Base-by-base conservation (phyloP, 2,888 invertebrate genomes). In the Epiblema foenella region DNA sequence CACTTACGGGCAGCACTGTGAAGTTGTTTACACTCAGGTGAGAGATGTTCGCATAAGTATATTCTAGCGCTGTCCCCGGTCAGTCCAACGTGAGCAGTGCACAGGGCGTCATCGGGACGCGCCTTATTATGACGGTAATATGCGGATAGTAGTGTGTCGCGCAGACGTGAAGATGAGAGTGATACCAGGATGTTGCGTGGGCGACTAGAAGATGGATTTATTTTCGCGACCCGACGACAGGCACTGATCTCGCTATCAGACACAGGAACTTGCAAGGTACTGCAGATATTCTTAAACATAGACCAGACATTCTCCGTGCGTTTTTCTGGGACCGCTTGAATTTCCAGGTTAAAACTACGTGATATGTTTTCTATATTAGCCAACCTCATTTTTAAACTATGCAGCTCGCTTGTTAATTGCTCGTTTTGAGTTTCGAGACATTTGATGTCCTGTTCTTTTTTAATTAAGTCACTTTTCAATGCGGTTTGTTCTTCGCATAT, bases 181-280 rank as follows among this genome's bases (percentile, higher is more conserved):
- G 24, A 24, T 24, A 24, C 24, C 24, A 24, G 4, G 24, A 24
- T 24, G 24, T 24, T 24, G 4, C 24, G 24, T 3, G 24, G 24
- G 24, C 24, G 24, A 24, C 29, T 33, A 17, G 57, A 57, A n/a
- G 57, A 24, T 17, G 57, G 57, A 37, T 57, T 57, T 15, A 57
- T 9, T 17, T 57, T 57, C 37, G 57, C 57, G 17, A 57, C 57
- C 57, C 57, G 52, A 3, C 52, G 52, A 18, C 52, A 54, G 52
- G 52, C 52, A 54, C 12, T 54, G 17, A 54, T 54, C n/a, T 57
- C 57, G 57, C 33, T 57, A 15, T 57, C 57, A 10, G 57, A 33
- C 17, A 57, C 57, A 2, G 37, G 57, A 17, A 57, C 57, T 2
- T 57, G 12, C 37, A 57, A 57, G 57, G 57, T 57, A 57, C 17